These are phyloP conservation scores for Oreotrochilus melanogaster DNA, from an alignment of 2,113 vertebrate species.

Conservation along the genomic window DNA sequence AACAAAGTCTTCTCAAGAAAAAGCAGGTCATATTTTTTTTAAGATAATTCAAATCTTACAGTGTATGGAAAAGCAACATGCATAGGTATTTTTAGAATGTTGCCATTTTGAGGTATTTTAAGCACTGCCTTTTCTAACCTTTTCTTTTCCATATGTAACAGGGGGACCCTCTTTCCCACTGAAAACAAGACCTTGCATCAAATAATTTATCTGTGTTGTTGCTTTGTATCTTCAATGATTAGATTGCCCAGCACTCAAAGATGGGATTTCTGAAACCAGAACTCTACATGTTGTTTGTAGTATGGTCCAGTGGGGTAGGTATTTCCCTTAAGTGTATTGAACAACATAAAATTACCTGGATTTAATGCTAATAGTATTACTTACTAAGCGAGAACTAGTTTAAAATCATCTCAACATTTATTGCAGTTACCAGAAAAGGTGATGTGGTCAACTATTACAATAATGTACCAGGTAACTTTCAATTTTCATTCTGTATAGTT, in stretches of 20 bases:
- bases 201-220: not conserved
- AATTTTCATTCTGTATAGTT: not conserved
- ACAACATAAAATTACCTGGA: not conserved
- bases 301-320: not conserved
- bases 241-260: not conserved
- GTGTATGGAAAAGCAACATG: not conserved
- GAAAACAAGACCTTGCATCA: not conserved
- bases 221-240: not conserved
- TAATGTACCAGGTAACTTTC: not conserved
- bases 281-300: not conserved
- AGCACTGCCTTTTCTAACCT: not conserved
- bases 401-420: slow-evolving; percentile 20
- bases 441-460: slow-evolving; percentile 11
- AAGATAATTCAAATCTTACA: not conserved
- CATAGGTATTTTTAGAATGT: slow-evolving; percentile 10
- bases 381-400: slow-evolving; percentile 54
- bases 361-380: slow-evolving; percentile 10
- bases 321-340: slow-evolving; percentile 11
- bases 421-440: not conserved
- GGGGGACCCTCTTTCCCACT: not conserved
- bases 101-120: not conserved
- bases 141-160: not conserved
- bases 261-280: not conserved
- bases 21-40: not conserved
- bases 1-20: not conserved